Evolutionary conservation across 2,113 vertebrate genomes (phyloP).

Genomic region (Megaleporinus macrocephalus): DNA sequence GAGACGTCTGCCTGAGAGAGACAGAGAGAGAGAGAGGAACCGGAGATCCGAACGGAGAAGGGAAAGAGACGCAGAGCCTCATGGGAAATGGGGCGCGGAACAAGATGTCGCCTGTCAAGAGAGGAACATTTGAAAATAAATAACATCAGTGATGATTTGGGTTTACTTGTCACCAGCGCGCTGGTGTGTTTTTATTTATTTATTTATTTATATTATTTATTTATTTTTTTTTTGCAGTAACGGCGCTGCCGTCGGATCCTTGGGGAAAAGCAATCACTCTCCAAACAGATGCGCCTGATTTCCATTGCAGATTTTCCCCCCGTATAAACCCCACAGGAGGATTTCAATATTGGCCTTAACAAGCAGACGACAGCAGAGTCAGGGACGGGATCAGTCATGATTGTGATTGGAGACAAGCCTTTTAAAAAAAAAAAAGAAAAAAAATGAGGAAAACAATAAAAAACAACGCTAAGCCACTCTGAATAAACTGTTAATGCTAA

Average conservation of each 20-base stretch:
- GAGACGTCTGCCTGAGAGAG: conserved; percentile 68
- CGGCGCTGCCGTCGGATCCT: conserved; percentile 71
- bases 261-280: conserved; percentile 67
- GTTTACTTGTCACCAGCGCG: conserved; percentile 79
- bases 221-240: conserved; percentile 67
- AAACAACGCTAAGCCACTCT: conserved; percentile 14
- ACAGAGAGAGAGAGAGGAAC: conserved; percentile 54
- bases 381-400: conserved; percentile 61
- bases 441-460: background rate
- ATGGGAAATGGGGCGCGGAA: conserved; percentile 72
- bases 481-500: conserved; percentile 34
- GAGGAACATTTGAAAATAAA: conserved; percentile 81
- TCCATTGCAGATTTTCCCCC: conserved; percentile 68
- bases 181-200: conserved; percentile 56
- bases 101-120: conserved; percentile 84
- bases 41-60: background rate
- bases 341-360: conserved; percentile 67
- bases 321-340: conserved; percentile 64
- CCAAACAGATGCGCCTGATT: conserved; percentile 66
- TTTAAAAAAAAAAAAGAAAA: background rate
- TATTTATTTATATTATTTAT: conserved; percentile 27
- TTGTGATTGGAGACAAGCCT: conserved; percentile 31
- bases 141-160: conserved; percentile 84
- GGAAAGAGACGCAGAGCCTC: conserved; percentile 66
- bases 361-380: conserved; percentile 58